Base-by-base conservation (phyloP, 2,888 invertebrate species). In the Erebia palarica region DNA sequence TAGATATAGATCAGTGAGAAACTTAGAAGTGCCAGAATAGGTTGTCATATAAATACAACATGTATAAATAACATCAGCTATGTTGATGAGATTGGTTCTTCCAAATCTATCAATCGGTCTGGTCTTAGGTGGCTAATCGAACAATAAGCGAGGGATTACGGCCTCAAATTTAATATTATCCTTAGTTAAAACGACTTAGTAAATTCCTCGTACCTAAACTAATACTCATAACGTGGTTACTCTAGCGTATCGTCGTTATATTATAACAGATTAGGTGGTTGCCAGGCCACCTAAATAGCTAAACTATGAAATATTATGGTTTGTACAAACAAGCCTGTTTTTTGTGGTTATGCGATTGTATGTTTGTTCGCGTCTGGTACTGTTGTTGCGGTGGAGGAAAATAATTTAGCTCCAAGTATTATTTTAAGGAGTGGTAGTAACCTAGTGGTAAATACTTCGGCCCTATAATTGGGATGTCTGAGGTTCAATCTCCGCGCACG, bases 171-270 rank as follows among this genome's bases (percentile, higher is more conserved):
- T 7, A 36, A 36, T 36, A 36, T 36, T 36, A 36, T 36, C 7
- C 36, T 7, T 36, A 5, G 4, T 55, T 14, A 18, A 55, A 58
- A 58, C 27, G 10, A 44, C 44, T 36, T 61, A 51, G 21, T 53
- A 65, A 65, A 55, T 53, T 11, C 5, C 16, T 27, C 16, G 11
- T 27, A 65, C 9, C 27, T 36, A 16, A 66, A 44, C 7, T 5
- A 18, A 47, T 8, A 18, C 42, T 21, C 47, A 66, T 65, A 67
- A 58, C 60, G 49, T 49, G 68, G 60, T 68, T 71, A 73, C 71
- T 73, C 68, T 71, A 73, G 2, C 73, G 71, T 73, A 69, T 65
- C 70, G 65, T 55, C 55, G 51, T 70, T 67, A 70, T 59, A 68
- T 69, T 55, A 14, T 55, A 69, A 65, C 18, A n/a, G 57, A n/a